Evolutionary conservation across 2,113 vertebrate species (phyloP).

Genomic region (Ictidomys tridecemlineatus): DNA sequence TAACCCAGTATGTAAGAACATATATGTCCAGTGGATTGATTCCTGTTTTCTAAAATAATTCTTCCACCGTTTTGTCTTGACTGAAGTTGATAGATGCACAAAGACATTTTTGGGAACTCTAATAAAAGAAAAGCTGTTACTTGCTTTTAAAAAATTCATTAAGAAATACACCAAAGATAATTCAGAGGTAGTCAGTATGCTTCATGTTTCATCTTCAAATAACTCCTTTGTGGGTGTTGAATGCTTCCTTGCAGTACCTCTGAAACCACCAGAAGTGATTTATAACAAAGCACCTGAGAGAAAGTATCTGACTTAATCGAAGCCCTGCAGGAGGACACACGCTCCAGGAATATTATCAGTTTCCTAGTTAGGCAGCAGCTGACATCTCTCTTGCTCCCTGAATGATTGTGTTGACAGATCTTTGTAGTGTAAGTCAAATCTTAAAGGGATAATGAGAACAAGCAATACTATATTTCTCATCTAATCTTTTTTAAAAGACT

Average conservation of each 20-base stretch:
- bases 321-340: background rate
- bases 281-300: conserved; percentile 10
- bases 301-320: conserved; percentile 58
- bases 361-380: conserved; percentile 57
- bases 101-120: conserved; percentile 13
- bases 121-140: conserved; percentile 29
- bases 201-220: conserved; percentile 74
- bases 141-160: conserved; percentile 64
- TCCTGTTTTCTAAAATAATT: conserved; percentile 45
- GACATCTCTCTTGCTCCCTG: conserved; percentile 42
- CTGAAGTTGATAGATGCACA: conserved; percentile 51
- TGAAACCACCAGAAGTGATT: conserved; percentile 34
- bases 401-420: conserved; percentile 65
- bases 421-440: conserved; percentile 65
- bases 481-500: background rate
- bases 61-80: conserved; percentile 55
- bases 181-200: conserved; percentile 29
- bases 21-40: background rate
- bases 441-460: conserved; percentile 52
- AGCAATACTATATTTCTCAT: background rate
- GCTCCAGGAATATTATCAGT: background rate
- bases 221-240: conserved; percentile 33
- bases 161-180: conserved; percentile 55
- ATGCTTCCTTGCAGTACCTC: conserved; percentile 49
- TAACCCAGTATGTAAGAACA: background rate